These are phyloP conservation scores for Hiodon alosoides DNA, from an alignment of 2,113 vertebrate genomes.

Conservation along the genomic window DNA sequence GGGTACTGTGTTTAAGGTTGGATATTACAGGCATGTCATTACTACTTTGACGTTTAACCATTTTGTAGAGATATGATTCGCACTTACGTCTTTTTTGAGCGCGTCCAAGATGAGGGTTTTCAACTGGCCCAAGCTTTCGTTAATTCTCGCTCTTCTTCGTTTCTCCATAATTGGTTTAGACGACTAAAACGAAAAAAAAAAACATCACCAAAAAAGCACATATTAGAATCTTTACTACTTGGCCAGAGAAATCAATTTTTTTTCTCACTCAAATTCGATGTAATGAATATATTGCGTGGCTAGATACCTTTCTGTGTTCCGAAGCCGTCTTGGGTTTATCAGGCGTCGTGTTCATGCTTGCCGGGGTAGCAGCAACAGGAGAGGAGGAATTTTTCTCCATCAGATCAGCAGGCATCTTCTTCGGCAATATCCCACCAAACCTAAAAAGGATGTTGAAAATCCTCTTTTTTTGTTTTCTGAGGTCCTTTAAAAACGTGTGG, in stretches of 20 bases:
- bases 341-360: slow-evolving; percentile 63
- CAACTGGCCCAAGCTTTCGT: slow-evolving; percentile 79
- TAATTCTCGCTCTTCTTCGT: slow-evolving; percentile 79
- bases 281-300: neutral
- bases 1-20: neutral
- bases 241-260: too few relatives aligned
- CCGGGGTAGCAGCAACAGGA: slow-evolving; percentile 69
- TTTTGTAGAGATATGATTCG: neutral
- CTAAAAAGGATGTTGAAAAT: slow-evolving; percentile 1
- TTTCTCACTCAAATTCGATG: too few relatives aligned
- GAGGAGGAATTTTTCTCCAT: slow-evolving; percentile 74
- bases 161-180: slow-evolving; percentile 91
- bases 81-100: slow-evolving; percentile 87
- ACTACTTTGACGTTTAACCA: neutral
- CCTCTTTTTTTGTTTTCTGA: neutral
- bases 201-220: neutral
- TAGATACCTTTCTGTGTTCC: slow-evolving; percentile 78
- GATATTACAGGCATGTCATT: neutral
- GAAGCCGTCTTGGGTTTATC: slow-evolving; percentile 73
- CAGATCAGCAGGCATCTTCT: slow-evolving; percentile 79
- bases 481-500: neutral
- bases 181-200: slow-evolving; percentile 53
- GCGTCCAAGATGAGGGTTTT: slow-evolving; percentile 83
- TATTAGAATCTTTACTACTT: too few relatives aligned
- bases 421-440: slow-evolving; percentile 25